Percentiles rank a stretch among this genome's conserved stretches.
Conservation (phyloP, 2,113 vertebrate species). For the Sorex araneus region DNA sequence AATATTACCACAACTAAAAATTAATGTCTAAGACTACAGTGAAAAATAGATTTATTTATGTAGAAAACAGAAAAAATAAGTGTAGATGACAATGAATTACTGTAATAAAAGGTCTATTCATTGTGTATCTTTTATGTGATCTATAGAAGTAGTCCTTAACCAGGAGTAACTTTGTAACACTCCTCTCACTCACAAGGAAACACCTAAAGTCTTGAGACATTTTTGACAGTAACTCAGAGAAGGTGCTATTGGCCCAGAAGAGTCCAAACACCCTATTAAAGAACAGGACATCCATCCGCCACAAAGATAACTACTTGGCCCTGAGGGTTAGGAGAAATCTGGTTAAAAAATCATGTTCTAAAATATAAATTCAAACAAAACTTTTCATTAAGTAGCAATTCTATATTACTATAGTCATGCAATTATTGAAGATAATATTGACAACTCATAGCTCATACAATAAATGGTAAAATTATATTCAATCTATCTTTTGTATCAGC, state of each 20-base stretch:
- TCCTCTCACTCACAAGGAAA: background rate
- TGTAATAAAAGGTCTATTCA: background rate
- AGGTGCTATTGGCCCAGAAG: background rate
- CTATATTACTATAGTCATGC: constrained; percentile 32
- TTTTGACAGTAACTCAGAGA: background rate
- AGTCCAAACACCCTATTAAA: background rate
- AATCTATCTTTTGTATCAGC: background rate
- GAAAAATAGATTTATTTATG: background rate
- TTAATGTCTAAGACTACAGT: background rate
- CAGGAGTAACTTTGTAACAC: background rate
- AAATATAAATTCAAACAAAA: constrained; percentile 38
- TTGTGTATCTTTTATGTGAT: background rate
- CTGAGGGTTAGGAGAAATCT: background rate
- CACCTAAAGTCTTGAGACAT: background rate
- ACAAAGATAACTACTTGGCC: background rate
- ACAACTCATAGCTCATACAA: constrained; percentile 1
- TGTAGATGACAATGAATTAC: background rate
- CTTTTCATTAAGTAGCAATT: constrained; percentile 6
- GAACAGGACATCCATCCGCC: background rate
- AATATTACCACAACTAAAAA: constrained; percentile 26
- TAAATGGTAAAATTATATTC: constrained; percentile 46
- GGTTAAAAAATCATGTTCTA: constrained; percentile 15
- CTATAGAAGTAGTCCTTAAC: constrained; percentile 12
- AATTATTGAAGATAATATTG: constrained; percentile 25
- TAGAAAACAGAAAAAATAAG: background rate